Evolutionary conservation across 2,113 vertebrate species (phyloP).

Genomic region (Oxyura jamaicensis): DNA sequence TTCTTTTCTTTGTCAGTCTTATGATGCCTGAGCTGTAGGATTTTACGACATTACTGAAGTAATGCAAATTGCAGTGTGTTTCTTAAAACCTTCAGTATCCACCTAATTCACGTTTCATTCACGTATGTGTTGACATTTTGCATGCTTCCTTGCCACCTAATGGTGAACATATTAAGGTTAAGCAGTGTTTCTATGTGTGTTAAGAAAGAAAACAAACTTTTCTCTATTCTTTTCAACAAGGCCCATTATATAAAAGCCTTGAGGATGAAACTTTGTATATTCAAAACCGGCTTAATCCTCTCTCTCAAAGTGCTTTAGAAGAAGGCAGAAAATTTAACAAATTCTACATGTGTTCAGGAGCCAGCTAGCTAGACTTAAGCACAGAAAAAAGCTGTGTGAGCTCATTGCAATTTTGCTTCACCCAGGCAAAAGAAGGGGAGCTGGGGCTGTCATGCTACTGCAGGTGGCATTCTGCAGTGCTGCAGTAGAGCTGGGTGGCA

Average conservation of each 20-base stretch:
- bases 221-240: not conserved
- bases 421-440: not conserved
- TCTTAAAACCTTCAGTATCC: not conserved
- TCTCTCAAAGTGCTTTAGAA: not conserved
- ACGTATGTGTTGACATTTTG: not conserved
- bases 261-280: not conserved
- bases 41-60: not conserved
- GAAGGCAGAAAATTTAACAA: not conserved
- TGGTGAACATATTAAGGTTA: not conserved
- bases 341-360: not conserved
- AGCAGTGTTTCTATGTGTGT: not conserved
- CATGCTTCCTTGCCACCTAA: not conserved
- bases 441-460: accelerated
- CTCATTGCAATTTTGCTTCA: not conserved
- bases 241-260: not conserved
- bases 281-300: not conserved
- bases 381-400: not conserved
- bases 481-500: accelerated
- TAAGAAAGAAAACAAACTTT: not conserved
- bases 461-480: not conserved
- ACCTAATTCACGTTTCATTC: constrained; percentile 17
- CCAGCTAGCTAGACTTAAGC: not conserved
- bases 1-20: constrained; percentile 13
- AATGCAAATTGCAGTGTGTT: not conserved
- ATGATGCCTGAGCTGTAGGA: constrained; percentile 12